Percentiles rank a stretch among this genome's conserved stretches.
Evolutionary conservation across 23 tunicate species (phyloP).

Genomic region (Phallusia fumigata): DNA sequence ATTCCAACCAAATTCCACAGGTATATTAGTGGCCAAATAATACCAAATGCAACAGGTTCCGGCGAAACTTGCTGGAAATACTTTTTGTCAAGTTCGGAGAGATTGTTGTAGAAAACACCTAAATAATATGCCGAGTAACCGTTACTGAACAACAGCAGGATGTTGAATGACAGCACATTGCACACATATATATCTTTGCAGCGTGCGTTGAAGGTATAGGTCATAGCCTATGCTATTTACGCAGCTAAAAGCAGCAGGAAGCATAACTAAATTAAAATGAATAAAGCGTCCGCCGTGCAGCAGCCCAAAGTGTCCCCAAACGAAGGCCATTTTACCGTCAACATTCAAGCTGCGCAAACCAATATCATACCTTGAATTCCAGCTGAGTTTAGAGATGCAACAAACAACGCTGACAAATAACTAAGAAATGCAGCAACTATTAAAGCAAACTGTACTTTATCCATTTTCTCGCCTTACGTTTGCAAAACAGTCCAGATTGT

Average conservation of each 20-base stretch:
- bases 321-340: too few species aligned
- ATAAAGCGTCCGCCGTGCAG: too few species aligned
- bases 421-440: constrained; percentile 32
- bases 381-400: constrained; percentile 35
- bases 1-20: constrained; percentile 62
- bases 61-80: constrained; percentile 54
- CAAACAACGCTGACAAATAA: constrained; percentile 27
- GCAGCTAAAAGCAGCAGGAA: too few species aligned
- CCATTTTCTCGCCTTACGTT: not conserved
- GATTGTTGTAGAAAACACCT: constrained; percentile 24
- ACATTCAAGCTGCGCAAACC: too few species aligned
- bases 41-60: constrained; percentile 49
- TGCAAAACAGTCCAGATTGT: too few species aligned
- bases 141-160: too few species aligned
- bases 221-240: not conserved
- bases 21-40: constrained; percentile 75
- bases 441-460: constrained; percentile 5
- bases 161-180: too few species aligned
- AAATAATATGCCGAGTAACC: not conserved
- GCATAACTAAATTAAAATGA: too few species aligned
- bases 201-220: too few species aligned
- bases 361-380: constrained; percentile 28
- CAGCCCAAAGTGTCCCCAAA: too few species aligned
- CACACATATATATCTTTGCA: too few species aligned
- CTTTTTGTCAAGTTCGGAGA: constrained; percentile 36